Base-by-base conservation (phyloP, 1,140 invertebrate genomes). In the Eulimnadia texana region DNA sequence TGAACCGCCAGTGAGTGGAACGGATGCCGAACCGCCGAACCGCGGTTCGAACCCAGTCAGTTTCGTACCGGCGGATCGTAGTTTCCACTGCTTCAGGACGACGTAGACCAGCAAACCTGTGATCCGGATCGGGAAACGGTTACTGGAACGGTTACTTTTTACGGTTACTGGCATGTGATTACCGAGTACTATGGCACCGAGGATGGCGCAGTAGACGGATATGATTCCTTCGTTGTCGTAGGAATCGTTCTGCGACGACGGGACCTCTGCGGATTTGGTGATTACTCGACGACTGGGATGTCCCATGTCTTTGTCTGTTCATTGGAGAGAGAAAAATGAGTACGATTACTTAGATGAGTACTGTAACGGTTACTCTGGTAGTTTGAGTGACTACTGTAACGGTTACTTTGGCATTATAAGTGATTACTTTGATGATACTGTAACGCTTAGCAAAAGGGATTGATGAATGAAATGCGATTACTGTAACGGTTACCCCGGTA, bases 201-300 rank as follows among this genome's bases (percentile, higher is more conserved):
- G 64, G 22, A 70, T 66, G 16, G 70, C 67, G 61, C 71, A 72
- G 59, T 72, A 72, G 22, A 72, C 62, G 16, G 70, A 70, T 27
- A 72, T 71, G 29, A 71, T 61, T 19, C 60, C 51, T 16, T 61
- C 50, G 24, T 55, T 53, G 24, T 50, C 29, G 55, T 58, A 58
- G 42, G 28, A 22, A 25, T 58, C 55, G 23, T 27, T 20, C 3
- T 25, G 55, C 10, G 19, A 20, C 13, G 29, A 20, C 22, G 29
- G 42, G 27, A 22, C 29, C 22, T 58, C 55, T 61, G 58, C 69
- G 66, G 58, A 67, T 64, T 50, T 67, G 62, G 19, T 63, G 25
- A 58, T 58, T 27, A 59, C 61, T 23, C 20, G 57, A 52, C 22
- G 64, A 57, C n/a, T 63, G 24, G 63, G 60, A 19, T 58, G 62